Percentiles rank a stretch among this genome's conserved stretches.
Evolutionary conservation across 2,888 invertebrate genomes (phyloP).

Genomic region (Mamestra brassicae): DNA sequence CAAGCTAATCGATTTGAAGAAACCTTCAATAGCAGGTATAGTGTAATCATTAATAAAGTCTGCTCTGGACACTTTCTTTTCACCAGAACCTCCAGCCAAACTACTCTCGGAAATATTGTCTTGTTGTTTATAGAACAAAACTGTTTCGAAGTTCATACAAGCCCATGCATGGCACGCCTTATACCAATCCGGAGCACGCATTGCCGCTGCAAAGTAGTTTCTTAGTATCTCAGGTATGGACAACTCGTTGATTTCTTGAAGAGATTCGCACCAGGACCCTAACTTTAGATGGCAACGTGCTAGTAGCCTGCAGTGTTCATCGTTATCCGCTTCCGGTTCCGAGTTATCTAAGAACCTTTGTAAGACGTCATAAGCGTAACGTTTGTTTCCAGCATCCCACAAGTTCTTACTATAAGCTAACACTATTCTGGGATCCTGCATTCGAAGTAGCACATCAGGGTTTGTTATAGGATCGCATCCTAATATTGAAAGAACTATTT

Average conservation of each 20-base stretch:
- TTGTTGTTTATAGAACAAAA: conserved; percentile 92
- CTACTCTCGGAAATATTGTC: conserved; percentile 87
- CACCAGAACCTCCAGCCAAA: conserved; percentile 84
- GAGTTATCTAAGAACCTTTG: conserved; percentile 93
- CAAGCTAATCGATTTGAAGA: conserved; percentile 98
- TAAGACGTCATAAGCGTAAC: conserved; percentile 94
- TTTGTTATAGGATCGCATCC: conserved; percentile 95
- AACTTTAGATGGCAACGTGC: conserved; percentile 97
- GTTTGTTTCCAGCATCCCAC: conserved; percentile 96
- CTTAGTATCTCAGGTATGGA: conserved; percentile 94
- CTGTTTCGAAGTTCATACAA: conserved; percentile 99
- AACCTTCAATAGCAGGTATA: conserved; percentile 98
- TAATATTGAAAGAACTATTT: conserved; percentile 96
- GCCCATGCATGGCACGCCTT: conserved; percentile 99
- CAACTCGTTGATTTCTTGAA: conserved; percentile 95
- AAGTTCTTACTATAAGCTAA: conserved; percentile 99
- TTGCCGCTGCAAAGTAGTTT: conserved; percentile 95
- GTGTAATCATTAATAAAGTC: conserved; percentile 92
- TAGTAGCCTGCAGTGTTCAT: conserved; percentile 90
- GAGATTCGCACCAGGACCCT: conserved; percentile 98
- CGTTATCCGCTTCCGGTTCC: conserved; percentile 88
- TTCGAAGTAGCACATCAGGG: conserved; percentile 93
- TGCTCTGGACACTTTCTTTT: conserved; percentile 84
- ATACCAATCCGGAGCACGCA: conserved; percentile 97
- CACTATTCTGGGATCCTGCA: conserved; percentile 95